Base-by-base conservation (phyloP, 1,140 invertebrate species). In the Plodia interpunctella region DNA sequence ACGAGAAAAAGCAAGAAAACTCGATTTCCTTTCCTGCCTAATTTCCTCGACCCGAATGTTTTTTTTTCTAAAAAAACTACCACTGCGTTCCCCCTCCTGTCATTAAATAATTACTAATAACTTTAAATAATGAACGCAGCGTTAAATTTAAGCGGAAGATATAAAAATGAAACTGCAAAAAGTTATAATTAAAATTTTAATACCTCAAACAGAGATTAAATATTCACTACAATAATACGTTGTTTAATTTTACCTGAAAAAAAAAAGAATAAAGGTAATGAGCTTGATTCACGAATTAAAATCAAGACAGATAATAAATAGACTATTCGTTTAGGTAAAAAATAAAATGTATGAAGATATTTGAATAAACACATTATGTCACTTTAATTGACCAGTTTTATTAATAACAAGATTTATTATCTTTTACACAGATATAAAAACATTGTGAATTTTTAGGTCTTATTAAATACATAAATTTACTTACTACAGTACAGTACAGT, bases 61-160 rank as follows among this genome's bases (percentile, higher is more conserved):
- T 70, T 70, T 72, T 64, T 67, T 65, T 60, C n/a, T 19, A 25
- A 1, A 52, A 65, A 78, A 75, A 62, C 72, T 82, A 79, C 75
- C 54, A 74, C 28, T 72, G 70, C 76, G 79, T 83, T 80, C 76
- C 19, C 20, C 8, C 15, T 21, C 13, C 28, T 55, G 9, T 8
- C 18, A 55, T 8, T 50, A 15, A 44, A 17, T 55, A 18, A 55
- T 25, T 32, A 1, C 49, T 20, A 50, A 35, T 59, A 35, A 32
- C 1, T 15, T 52, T 44, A 4, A n/a, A 44, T 0, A n/a, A 44
- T 66, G 61, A 72, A 72, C 56, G 63, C 57, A 44, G 50, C 59
- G 5, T 1, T 52, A 32, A 53, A 10, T 50, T 18, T 1, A 1
- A 10, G 38, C 15, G 38, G 15, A 44, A 15, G 13, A 44, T 44